Evolutionary conservation across 2,888 invertebrate species (phyloP).

Genomic region (Athalia rosae): DNA sequence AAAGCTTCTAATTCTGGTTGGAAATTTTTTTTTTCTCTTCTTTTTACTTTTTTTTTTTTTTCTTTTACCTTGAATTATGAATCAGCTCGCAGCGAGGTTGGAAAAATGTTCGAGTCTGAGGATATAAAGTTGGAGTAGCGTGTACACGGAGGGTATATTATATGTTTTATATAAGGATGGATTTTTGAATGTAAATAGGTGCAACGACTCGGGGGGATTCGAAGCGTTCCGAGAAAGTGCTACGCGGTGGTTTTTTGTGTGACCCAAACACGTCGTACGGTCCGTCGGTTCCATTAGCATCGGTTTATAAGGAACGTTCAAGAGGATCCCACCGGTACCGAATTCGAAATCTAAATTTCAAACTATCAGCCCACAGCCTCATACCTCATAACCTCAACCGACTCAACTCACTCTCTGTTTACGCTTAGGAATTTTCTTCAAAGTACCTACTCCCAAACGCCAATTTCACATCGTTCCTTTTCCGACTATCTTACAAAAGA

Average conservation of each 20-base stretch:
- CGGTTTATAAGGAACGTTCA: constrained; percentile 2
- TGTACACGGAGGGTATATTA: too few species aligned
- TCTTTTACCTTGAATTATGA: background rate
- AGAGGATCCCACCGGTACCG: background rate
- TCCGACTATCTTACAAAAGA: constrained; percentile 7
- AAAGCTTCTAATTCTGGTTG: background rate
- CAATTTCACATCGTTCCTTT: constrained; percentile 12
- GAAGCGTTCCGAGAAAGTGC: constrained; percentile 9
- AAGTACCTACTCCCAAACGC: constrained; percentile 11
- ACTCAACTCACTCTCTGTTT: constrained; percentile 4
- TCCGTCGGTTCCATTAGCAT: constrained; percentile 34
- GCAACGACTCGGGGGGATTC: constrained; percentile 4
- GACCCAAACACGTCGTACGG: constrained; percentile 11
- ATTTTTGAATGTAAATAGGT: constrained; percentile 1
- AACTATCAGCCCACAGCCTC: background rate
- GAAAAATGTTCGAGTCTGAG: too few species aligned
- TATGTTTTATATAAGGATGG: background rate
- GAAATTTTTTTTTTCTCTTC: background rate
- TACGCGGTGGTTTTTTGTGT: background rate
- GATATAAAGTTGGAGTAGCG: too few species aligned
- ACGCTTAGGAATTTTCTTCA: constrained; percentile 27
- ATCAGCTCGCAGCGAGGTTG: background rate
- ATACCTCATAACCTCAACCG: background rate
- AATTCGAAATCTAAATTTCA: constrained; percentile 40
- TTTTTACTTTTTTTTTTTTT: background rate